phyloP scores from a whole-genome alignment of 1,140 invertebrate genomes.

The Microplitis demolitor region DNA sequence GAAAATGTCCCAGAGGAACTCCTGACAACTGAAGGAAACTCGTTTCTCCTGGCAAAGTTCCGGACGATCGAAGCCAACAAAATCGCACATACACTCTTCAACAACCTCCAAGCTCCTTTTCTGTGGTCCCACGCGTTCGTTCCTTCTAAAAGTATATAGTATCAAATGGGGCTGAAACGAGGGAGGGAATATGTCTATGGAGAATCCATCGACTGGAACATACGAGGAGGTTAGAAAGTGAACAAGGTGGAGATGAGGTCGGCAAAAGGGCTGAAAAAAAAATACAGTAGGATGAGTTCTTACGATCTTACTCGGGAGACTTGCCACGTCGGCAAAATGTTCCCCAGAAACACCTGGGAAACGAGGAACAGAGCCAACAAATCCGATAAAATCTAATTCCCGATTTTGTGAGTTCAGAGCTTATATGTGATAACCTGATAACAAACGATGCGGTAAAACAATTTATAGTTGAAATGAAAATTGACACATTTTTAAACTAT shows the following conservation, averaged over 20 bases:
- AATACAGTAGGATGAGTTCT: background rate
- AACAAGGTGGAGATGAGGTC: no score
- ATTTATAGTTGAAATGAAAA: no score
- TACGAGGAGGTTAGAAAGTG: conserved; percentile 3
- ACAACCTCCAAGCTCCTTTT: background rate
- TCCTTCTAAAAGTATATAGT: background rate
- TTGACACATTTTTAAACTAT: no score
- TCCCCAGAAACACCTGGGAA: conserved; percentile 5
- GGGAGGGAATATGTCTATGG: conserved; percentile 15
- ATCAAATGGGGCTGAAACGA: background rate
- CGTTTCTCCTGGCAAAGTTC: conserved; percentile 6
- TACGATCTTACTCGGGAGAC: conserved; percentile 5
- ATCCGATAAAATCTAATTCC: conserved; percentile 22
- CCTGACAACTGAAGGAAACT: conserved; percentile 3
- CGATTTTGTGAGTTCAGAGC: conserved; percentile 2
- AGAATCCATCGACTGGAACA: conserved; percentile 28
- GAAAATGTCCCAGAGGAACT: conserved; percentile 9
- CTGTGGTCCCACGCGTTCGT: background rate
- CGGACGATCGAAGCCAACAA: background rate
- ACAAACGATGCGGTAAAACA: background rate
- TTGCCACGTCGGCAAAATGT: conserved; percentile 28
- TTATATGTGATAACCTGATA: background rate
- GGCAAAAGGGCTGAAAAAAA: no score
- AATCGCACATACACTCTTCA: conserved; percentile 4
- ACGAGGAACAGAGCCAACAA: conserved; percentile 2